Conservation (phyloP, 1,140 invertebrate species). For the Rhyzopertha dominica region DNA sequence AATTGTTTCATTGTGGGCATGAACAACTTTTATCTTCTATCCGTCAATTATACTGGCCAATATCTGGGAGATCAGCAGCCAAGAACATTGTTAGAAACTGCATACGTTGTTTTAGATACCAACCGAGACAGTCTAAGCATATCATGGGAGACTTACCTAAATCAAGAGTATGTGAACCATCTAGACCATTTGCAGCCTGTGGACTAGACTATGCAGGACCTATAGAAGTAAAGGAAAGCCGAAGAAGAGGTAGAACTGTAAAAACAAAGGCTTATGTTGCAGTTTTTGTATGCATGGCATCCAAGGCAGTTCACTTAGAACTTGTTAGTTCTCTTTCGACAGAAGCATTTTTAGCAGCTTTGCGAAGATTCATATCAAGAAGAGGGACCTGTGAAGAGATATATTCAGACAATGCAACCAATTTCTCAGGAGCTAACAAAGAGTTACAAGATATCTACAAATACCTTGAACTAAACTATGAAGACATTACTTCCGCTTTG, state of each 20-base stretch:
- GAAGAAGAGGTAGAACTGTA: slow-evolving; percentile 17
- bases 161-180: slow-evolving; percentile 4
- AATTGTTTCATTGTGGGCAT: slow-evolving; percentile 29
- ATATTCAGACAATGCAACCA: slow-evolving; percentile 28
- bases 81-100: slow-evolving; percentile 18
- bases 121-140: not conserved
- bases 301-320: slow-evolving; percentile 35
- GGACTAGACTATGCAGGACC: slow-evolving; percentile 6
- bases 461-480: slow-evolving; percentile 8
- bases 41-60: slow-evolving; percentile 28
- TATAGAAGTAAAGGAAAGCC: slow-evolving; percentile 14
- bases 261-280: slow-evolving; percentile 29
- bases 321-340: slow-evolving; percentile 20
- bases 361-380: slow-evolving; percentile 30
- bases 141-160: slow-evolving; percentile 9
- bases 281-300: slow-evolving; percentile 35
- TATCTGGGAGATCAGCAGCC: slow-evolving; percentile 22
- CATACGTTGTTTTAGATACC: slow-evolving; percentile 13
- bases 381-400: slow-evolving; percentile 26
- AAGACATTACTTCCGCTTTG: not conserved
- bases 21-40: slow-evolving; percentile 26
- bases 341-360: slow-evolving; percentile 22
- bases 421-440: slow-evolving; percentile 11
- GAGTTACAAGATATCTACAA: slow-evolving; percentile 6
- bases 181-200: not conserved